A percentile compares a stretch with the other conserved stretches of the same genome.
phyloP scores from a whole-genome alignment of 1,140 invertebrate genomes.

The Neocloeon triangulifer region DNA sequence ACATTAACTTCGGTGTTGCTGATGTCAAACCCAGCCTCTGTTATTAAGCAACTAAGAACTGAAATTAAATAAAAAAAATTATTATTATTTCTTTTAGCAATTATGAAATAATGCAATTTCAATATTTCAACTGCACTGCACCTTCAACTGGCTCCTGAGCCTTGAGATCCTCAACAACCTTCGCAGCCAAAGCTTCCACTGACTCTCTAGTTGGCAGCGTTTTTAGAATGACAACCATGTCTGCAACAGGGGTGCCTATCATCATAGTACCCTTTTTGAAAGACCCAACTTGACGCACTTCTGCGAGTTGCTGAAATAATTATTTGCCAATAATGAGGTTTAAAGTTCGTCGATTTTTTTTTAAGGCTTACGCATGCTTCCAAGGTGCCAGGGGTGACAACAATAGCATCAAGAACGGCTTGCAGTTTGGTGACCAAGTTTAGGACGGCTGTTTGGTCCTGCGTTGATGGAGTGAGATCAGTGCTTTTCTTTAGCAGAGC shows the following conservation, averaged over 20 bases:
- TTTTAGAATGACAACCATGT: slow-evolving; percentile 95
- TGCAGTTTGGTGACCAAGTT: slow-evolving; percentile 87
- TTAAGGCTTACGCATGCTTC: slow-evolving; percentile 75
- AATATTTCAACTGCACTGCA: slow-evolving; percentile 11
- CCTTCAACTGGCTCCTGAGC: slow-evolving; percentile 24
- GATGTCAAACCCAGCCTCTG: slow-evolving; percentile 66
- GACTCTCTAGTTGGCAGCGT: slow-evolving; percentile 90
- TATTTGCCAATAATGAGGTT: slow-evolving; percentile 7
- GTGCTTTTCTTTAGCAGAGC: slow-evolving; percentile 73
- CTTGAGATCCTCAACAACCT: slow-evolving; percentile 66
- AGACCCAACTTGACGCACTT: slow-evolving; percentile 86
- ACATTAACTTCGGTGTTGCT: slow-evolving; percentile 58
- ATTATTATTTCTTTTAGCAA: too few relatives aligned
- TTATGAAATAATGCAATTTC: slow-evolving; percentile 1
- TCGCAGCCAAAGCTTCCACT: slow-evolving; percentile 72
- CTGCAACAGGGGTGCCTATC: slow-evolving; percentile 81
- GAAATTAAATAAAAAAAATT: slow-evolving; percentile 1
- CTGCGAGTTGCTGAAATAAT: slow-evolving; percentile 65
- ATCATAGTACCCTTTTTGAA: slow-evolving; percentile 98
- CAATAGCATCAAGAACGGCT: slow-evolving; percentile 75
- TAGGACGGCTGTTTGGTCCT: slow-evolving; percentile 73
- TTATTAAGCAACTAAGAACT: slow-evolving; percentile 32
- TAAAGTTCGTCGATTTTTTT: slow-evolving; percentile 4
- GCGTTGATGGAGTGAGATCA: slow-evolving; percentile 69
- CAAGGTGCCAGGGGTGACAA: slow-evolving; percentile 78